Base-by-base conservation (phyloP, 2,888 invertebrate species). In the Drosophila limbata region DNA sequence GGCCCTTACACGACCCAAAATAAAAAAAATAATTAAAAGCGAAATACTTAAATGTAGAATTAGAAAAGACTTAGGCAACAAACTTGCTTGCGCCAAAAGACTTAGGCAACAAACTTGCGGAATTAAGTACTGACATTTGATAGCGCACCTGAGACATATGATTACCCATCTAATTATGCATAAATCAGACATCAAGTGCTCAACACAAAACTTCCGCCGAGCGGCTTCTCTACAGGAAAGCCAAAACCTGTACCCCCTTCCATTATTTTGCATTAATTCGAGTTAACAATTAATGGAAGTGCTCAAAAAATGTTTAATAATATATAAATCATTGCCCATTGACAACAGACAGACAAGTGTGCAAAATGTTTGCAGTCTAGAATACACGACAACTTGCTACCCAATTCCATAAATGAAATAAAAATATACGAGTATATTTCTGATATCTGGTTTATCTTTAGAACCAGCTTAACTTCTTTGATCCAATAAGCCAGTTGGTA, bases 111-210 rank as follows among this genome's bases (percentile, higher is more conserved):
- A 63, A 81, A 74, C 87, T 9, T 35, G 67, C 77, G 74, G 79
- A 73, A 78, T 68, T 57, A 60, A 67, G 40, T 40, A 57, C 51
- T 59, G 84, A 86, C 89, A 88, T 69, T 69, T 77, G 81, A 87
- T 84, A 69, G 73, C 60, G 35, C 35, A 64, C 48, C 13, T 48
- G 33, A 44, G 53, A 70, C 59, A 60, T 75, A 64, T 64, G 69
- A 72, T 79, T 80, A 75, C 69, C 69, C 69, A 68, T 83, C 81
- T 88, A 84, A 84, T 84, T 88, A 84, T 84, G 74, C 86, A 86
- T 60, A 56, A 55, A 47, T 47, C 66, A 53, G 53, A 69, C 69
- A 25, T 85, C 74, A 73, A 88, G 72, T 85, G 65, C 62, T 66
- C 69, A 62, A 44, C 74, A 73, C 45, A 70, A 72, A 85, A 68